Evolutionary conservation across 1,140 invertebrate genomes (phyloP), one percentile per base, ranked within the genome.

Genomic region (Diuraphis noxia): DNA sequence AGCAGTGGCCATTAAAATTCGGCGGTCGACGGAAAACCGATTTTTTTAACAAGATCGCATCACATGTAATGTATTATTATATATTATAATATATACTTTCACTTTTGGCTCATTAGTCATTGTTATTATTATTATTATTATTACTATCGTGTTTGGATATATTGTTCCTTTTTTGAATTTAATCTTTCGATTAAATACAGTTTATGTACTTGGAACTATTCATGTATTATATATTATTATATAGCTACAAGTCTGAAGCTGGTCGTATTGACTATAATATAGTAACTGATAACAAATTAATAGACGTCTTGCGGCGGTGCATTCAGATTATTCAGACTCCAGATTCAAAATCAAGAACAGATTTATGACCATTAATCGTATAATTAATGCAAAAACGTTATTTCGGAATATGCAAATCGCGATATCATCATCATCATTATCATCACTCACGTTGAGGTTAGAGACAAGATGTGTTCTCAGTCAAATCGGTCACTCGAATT

Each of bases 381-480:
- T 82, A 82, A 82, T 82, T 82, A 82, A 82, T 38, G 30, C 81
- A 38, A 79, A 36, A 77, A 77, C 34, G 79, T 82, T 30, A 40
- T 77, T 3, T 40, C 10, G 79, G 25, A 77, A 41, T 72, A 72
- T 82, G 38, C 21, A 40, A 23, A 79, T 79, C 72, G 36, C 79
- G 21, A n/a, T n/a, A 63, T 9, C 17, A 72, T 63, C 8, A 46
- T 46, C n/a, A 46, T 46, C 43, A 46, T 46, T 17, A 46, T 72
- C 36, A 40, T 81, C 36, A 25, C 38, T 23, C 23, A 38, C 79
- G 79, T 10, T 81, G 0, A 38, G 9, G 3, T 81, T 25, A 21
- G 23, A 36, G 46, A 40, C 9, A 40, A 81, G 23, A 81, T 8
- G 36, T 7, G 79, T 81, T 81, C 8, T 30, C 23, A 38, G 21